Conservation (phyloP, 1,140 invertebrate species). For the Aphaenogaster ashmeadi region DNA sequence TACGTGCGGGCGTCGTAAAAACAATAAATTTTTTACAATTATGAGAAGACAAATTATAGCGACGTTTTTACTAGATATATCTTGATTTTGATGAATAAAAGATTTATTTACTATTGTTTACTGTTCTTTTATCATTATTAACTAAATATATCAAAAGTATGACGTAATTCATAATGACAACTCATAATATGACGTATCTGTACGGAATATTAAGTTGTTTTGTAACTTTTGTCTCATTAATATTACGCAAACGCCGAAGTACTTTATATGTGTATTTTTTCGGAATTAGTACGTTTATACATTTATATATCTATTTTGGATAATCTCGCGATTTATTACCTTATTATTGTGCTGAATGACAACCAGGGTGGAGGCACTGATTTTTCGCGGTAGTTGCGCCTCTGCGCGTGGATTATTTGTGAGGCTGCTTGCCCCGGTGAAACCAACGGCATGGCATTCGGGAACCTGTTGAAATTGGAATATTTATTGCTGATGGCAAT, state of each 20-base stretch:
- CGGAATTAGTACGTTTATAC: background rate
- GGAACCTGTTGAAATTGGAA: conserved; percentile 87
- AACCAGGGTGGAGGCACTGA: conserved; percentile 87
- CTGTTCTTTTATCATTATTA: too few species aligned
- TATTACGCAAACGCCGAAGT: background rate
- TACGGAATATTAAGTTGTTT: too few species aligned
- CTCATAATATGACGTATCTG: too few species aligned
- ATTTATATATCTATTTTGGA: background rate
- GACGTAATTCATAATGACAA: too few species aligned
- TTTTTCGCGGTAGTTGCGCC: conserved; percentile 87
- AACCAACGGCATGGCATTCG: conserved; percentile 89
- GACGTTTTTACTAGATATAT: too few species aligned
- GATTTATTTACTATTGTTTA: too few species aligned
- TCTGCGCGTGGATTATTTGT: conserved; percentile 90
- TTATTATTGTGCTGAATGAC: conserved; percentile 80
- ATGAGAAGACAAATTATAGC: too few species aligned
- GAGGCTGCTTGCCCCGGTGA: conserved; percentile 89
- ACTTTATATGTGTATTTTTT: background rate
- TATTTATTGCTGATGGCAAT: background rate
- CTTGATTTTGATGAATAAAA: too few species aligned
- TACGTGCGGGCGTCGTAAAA: too few species aligned
- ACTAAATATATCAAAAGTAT: too few species aligned
- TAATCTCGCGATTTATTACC: conserved; percentile 71
- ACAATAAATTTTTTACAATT: too few species aligned
- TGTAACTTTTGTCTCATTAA: background rate